Conservation (phyloP, 1,140 invertebrate species). For the Aphelenchoides avenae region DNA sequence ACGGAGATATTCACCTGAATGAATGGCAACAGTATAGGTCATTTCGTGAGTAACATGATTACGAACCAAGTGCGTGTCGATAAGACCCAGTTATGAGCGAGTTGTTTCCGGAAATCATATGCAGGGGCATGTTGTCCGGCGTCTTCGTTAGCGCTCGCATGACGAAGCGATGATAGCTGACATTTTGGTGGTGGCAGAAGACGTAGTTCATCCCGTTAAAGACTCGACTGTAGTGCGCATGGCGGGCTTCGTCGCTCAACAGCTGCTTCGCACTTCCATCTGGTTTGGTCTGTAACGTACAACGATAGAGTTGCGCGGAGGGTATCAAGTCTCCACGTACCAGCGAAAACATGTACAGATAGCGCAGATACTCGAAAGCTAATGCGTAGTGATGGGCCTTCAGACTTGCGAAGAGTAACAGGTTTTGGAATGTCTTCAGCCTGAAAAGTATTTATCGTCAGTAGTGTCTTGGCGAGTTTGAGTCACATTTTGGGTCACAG, state of each 20-base stretch:
- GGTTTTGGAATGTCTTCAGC: conserved; percentile 39
- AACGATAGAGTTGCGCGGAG: background rate
- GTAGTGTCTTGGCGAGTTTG: too few relatives aligned
- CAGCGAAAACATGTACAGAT: conserved; percentile 26
- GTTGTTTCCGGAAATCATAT: conserved; percentile 57
- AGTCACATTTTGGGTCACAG: background rate
- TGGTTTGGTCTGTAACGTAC: conserved; percentile 15
- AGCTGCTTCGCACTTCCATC: too few relatives aligned
- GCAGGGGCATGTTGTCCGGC: conserved; percentile 46
- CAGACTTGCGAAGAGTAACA: conserved; percentile 48
- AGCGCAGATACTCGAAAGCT: conserved; percentile 55
- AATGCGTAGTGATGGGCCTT: conserved; percentile 47
- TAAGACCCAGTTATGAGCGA: conserved; percentile 57
- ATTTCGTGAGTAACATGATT: background rate
- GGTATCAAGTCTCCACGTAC: conserved; percentile 21
- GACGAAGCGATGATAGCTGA: conserved; percentile 55
- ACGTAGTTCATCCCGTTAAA: conserved; percentile 58
- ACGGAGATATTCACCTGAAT: conserved; percentile 43
- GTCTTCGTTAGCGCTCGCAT: conserved; percentile 47
- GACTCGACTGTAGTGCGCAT: too few relatives aligned
- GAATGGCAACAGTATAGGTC: background rate
- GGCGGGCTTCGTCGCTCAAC: too few relatives aligned
- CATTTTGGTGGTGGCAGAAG: conserved; percentile 54
- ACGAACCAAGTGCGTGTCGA: conserved; percentile 53
- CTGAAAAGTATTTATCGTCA: too few relatives aligned